Conservation (phyloP, 2,888 invertebrate genomes). For the Malacosoma neustria region DNA sequence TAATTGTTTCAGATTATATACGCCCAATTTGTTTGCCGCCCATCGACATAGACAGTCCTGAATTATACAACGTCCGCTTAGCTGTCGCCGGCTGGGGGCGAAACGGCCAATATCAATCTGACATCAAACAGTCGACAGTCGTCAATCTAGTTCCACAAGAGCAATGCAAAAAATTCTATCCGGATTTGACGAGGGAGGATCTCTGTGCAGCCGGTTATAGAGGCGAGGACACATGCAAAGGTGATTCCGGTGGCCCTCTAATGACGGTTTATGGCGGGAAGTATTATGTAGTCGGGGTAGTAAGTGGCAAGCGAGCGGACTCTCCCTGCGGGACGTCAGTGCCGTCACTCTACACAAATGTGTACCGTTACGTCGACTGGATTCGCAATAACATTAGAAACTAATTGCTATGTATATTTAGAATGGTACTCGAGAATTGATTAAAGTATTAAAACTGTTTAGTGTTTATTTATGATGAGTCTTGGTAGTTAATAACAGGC, state of each 20-base stretch:
- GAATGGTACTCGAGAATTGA: too few species aligned
- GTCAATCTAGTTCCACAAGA: constrained; percentile 48
- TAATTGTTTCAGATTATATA: constrained; percentile 43
- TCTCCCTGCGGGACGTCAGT: constrained; percentile 54
- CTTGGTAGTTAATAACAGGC: too few species aligned
- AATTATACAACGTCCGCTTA: constrained; percentile 41
- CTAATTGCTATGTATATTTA: too few species aligned
- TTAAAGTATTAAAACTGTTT: too few species aligned
- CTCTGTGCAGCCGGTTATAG: constrained; percentile 55
- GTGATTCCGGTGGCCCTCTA: constrained; percentile 61
- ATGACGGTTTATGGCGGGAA: constrained; percentile 51
- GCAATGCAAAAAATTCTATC: constrained; percentile 40
- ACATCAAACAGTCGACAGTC: constrained; percentile 54
- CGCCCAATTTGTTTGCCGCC: constrained; percentile 58
- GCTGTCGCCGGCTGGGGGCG: constrained; percentile 61
- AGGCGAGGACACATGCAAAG: constrained; percentile 62
- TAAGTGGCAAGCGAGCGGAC: constrained; percentile 59
- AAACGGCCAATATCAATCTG: constrained; percentile 39
- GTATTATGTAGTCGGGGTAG: constrained; percentile 53
- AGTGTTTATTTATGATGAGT: too few species aligned
- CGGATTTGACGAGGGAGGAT: constrained; percentile 36
- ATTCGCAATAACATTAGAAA: constrained; percentile 33
- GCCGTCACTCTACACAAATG: constrained; percentile 58
- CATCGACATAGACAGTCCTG: constrained; percentile 45
- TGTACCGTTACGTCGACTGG: constrained; percentile 51